These are phyloP conservation scores for Diorhabda elongata DNA, from an alignment of 1,140 invertebrate genomes.

Conservation along the genomic window DNA sequence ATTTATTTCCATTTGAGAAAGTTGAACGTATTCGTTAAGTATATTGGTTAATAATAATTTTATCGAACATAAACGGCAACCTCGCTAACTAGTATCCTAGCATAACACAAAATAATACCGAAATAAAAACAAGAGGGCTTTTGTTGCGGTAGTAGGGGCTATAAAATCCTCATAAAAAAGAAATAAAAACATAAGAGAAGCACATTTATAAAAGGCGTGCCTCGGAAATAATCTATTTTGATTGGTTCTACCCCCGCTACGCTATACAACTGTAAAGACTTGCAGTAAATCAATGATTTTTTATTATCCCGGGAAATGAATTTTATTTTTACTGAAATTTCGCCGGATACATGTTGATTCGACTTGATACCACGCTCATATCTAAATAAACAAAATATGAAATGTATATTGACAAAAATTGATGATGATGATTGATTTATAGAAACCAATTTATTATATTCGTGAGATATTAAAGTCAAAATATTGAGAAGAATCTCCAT, in stretches of 20 bases:
- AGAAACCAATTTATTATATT: too few relatives aligned
- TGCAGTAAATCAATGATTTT: constrained; percentile 38
- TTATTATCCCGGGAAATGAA: constrained; percentile 35
- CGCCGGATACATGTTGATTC: constrained; percentile 7
- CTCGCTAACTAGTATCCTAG: background rate
- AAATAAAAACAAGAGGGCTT: constrained; percentile 16
- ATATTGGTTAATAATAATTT: too few relatives aligned
- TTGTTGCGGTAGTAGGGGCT: constrained; percentile 28
- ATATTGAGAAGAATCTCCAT: too few relatives aligned
- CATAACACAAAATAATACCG: background rate
- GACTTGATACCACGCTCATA: background rate
- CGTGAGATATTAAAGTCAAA: too few relatives aligned
- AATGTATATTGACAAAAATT: too few relatives aligned
- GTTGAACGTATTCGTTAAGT: too few relatives aligned
- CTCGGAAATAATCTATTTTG: constrained; percentile 26
- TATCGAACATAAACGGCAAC: constrained; percentile 5
- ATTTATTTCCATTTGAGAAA: too few relatives aligned
- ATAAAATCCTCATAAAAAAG: constrained; percentile 37
- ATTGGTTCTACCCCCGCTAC: constrained; percentile 26
- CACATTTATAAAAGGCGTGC: constrained; percentile 36
- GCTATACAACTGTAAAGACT: constrained; percentile 28
- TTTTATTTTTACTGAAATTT: constrained; percentile 29
- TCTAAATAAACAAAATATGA: too few relatives aligned
- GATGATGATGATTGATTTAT: too few relatives aligned
- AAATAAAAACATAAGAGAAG: constrained; percentile 38